These are phyloP conservation scores for Osmerus eperlanus DNA, from an alignment of 2,113 vertebrate species.

Conservation along the genomic window DNA sequence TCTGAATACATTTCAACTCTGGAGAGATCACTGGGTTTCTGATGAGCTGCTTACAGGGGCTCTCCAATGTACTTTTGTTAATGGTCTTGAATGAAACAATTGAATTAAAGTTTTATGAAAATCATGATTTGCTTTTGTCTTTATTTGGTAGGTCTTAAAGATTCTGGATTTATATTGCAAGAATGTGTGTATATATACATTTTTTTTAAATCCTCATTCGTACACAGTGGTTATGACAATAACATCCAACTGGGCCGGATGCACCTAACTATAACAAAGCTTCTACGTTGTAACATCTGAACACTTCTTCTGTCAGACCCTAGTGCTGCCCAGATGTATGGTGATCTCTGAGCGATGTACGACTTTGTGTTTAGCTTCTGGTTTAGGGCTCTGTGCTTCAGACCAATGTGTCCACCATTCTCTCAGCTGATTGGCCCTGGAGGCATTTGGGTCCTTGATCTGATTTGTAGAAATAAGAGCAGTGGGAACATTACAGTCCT, in stretches of 20 bases:
- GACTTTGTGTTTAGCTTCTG: constrained; percentile 32
- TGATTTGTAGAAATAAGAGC: constrained; percentile 50
- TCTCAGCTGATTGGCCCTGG: constrained; percentile 61
- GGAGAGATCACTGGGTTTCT: constrained; percentile 67
- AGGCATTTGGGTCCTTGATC: constrained; percentile 54
- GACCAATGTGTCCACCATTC: constrained; percentile 71
- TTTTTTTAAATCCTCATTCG: too few species aligned
- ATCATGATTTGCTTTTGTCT: constrained; percentile 21
- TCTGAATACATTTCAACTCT: constrained; percentile 54
- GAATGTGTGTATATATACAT: too few species aligned
- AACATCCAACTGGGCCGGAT: too few species aligned
- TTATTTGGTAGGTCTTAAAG: neutral
- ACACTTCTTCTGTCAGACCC: constrained; percentile 29
- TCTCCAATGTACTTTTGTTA: constrained; percentile 77
- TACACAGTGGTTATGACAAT: too few species aligned
- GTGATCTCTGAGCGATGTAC: constrained; percentile 70
- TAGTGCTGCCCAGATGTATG: constrained; percentile 61
- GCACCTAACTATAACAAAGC: too few species aligned
- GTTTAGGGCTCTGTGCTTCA: constrained; percentile 43
- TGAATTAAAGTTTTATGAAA: constrained; percentile 82
- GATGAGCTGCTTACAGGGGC: constrained; percentile 60
- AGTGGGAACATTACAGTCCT: constrained; percentile 37
- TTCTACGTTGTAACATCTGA: too few species aligned
- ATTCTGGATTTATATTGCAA: neutral
- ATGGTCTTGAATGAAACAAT: constrained; percentile 80